Conservation (phyloP, 2,888 invertebrate genomes). For the Griposia aprilina region DNA sequence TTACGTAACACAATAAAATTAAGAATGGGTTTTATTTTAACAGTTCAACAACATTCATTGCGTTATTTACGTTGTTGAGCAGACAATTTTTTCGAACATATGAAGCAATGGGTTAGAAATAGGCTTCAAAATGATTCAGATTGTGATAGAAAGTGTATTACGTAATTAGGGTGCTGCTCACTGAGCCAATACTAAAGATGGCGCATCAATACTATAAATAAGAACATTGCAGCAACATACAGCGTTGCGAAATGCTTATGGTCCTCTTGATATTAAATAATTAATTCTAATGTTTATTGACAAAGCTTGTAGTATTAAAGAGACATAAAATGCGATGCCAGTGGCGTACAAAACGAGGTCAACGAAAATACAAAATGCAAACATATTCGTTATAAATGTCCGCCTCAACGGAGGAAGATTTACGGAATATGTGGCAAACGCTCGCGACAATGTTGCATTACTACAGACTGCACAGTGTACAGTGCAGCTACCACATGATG, state of each 20-base stretch:
- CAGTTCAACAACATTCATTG: no score
- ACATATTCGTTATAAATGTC: conserved; percentile 20
- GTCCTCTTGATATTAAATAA: conserved; percentile 9
- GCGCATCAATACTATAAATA: background rate
- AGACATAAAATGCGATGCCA: conserved; percentile 10
- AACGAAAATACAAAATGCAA: conserved; percentile 22
- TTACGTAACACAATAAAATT: no score
- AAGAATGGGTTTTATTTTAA: no score
- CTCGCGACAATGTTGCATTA: conserved; percentile 38
- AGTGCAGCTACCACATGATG: background rate
- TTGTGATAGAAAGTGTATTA: no score
- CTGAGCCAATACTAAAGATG: background rate
- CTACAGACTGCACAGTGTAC: background rate
- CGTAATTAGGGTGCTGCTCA: no score
- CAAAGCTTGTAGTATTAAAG: background rate
- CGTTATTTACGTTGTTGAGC: no score
- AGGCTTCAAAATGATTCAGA: no score
- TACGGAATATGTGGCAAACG: conserved; percentile 15
- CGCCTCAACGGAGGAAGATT: conserved; percentile 8
- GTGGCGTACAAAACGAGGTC: conserved; percentile 13
- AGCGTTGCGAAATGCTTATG: background rate
- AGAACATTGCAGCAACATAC: background rate
- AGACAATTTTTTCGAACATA: no score
- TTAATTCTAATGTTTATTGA: background rate
- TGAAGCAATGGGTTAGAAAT: no score